Evolutionary conservation across 2,797 vertebrate species (phyloP), one percentile per base, ranked within the genome.

Genomic region (Margarornis squamiger): DNA sequence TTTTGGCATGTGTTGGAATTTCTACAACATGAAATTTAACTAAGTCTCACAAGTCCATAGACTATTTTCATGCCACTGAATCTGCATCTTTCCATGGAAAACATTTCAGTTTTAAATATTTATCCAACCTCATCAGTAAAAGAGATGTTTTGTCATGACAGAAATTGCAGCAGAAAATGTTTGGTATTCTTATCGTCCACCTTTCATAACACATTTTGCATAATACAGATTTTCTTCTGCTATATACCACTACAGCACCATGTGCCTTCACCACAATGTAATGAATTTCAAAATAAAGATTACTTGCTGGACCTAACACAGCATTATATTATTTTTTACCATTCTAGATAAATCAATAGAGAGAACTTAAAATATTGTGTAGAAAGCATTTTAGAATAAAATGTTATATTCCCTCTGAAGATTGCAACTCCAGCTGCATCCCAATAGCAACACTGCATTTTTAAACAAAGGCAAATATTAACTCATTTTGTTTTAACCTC

Each of bases 11-110:
- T 59, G 80, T 63, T 84, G 52, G 48, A 59, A 81, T 88, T 93
- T 95, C 63, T 88, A 81, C 86, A 94, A 55, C 22, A 75, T 66
- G 18, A 92, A 95, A 95, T 95, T 93, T 81, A 92, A 84, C 70
- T 86, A 95, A 93, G 96, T 96, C 96, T 97, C 19, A 0, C 96
- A 96, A 92, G 86, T 95, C 90, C 88, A 74, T 66, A 73, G 52
- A 91, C 74, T 93, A 84, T 95, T 95, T 97, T 94, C 82, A 92
- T 82, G 84, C 57, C 71, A 87, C 30, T 15, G 74, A 96, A 94
- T 96, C 90, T 89, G 49, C 84, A 93, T 93, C 61, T 93, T 92
- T 92, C 71, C 54, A 57, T 45, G 39, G 57, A 92, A 95, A 76
- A 90, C 6, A 5, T 59, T 93, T 66, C 54, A 29, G 29, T 71